Percentiles rank a stretch among this genome's conserved stretches.
phyloP scores from a whole-genome alignment of 92 coral and sea anemone genomes.

The Metridium senile region DNA sequence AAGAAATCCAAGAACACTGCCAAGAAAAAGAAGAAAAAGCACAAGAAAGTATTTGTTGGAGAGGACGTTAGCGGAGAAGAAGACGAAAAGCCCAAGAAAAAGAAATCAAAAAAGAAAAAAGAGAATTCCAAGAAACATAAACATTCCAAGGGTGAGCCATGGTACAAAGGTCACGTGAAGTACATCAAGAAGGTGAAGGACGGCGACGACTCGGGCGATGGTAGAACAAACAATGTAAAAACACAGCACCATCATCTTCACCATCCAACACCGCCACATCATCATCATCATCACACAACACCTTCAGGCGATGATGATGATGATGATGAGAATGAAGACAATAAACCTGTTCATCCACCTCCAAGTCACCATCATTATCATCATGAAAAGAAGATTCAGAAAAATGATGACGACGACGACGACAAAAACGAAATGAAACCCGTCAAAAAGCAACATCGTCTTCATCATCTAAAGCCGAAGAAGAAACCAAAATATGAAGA shows the following conservation, averaged over 20 bases:
- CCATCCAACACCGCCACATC: conserved; percentile 7
- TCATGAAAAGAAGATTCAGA: neutral
- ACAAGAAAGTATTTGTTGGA: conserved; percentile 48
- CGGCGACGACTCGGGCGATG: neutral
- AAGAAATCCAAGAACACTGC: conserved; percentile 8
- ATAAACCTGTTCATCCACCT: conserved; percentile 8
- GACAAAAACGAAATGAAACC: neutral
- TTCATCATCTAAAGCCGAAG: neutral
- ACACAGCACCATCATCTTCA: conserved; percentile 22
- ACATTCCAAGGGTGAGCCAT: conserved; percentile 19
- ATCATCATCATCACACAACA: conserved; percentile 10
- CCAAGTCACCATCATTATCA: neutral
- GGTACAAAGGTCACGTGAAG: conserved; percentile 36
- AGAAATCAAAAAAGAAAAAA: conserved; percentile 32
- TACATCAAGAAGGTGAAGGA: conserved; percentile 32
- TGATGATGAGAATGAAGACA: conserved; percentile 6
- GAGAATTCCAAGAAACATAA: conserved; percentile 35
- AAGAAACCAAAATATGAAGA: conserved; percentile 9
- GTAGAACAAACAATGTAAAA: neutral
- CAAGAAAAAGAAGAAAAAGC: conserved; percentile 38
- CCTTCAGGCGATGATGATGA: conserved; percentile 12
- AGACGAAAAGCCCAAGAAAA: conserved; percentile 34
- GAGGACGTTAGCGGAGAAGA: conserved; percentile 41
- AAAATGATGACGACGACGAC: conserved; percentile 10
- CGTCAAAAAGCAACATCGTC: neutral